Conservation (phyloP, 2,113 vertebrate genomes). For the Boleophthalmus pectinirostris region DNA sequence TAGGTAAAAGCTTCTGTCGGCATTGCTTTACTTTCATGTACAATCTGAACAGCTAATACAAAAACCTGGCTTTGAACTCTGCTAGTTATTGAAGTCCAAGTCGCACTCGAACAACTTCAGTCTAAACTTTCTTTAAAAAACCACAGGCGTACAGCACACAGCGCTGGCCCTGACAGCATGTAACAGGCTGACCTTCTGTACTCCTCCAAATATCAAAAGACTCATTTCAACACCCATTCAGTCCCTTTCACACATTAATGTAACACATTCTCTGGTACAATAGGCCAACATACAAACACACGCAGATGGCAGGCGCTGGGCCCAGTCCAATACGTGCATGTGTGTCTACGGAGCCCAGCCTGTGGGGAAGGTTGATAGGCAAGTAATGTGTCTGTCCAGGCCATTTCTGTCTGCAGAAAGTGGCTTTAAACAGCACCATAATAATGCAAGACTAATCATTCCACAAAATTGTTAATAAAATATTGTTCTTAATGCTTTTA, state of each 20-base stretch:
- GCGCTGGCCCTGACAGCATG: conserved; percentile 71
- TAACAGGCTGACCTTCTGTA: conserved; percentile 77
- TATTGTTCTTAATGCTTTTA: too few relatives aligned
- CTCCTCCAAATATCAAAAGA: conserved; percentile 79
- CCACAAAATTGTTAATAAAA: neutral
- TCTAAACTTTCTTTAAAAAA: conserved; percentile 66
- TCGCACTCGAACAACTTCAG: conserved; percentile 59
- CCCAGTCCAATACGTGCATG: conserved; percentile 65
- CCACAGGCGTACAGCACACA: conserved; percentile 41
- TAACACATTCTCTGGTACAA: conserved; percentile 78
- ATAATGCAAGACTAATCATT: neutral
- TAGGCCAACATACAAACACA: conserved; percentile 79
- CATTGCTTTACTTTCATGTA: conserved; percentile 12
- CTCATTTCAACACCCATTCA: conserved; percentile 78
- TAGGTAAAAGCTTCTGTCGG: conserved; percentile 19
- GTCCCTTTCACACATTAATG: conserved; percentile 78
- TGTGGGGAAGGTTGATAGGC: conserved; percentile 66
- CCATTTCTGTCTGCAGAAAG: conserved; percentile 28
- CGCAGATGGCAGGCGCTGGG: conserved; percentile 76
- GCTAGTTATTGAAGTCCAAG: conserved; percentile 45
- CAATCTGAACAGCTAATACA: conserved; percentile 18
- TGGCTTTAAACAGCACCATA: neutral
- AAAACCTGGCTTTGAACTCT: conserved; percentile 36
- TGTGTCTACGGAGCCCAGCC: conserved; percentile 34
- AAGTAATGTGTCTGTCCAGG: conserved; percentile 52